phyloP scores from a whole-genome alignment of 2,888 invertebrate species.

The Orthosia incerta region DNA sequence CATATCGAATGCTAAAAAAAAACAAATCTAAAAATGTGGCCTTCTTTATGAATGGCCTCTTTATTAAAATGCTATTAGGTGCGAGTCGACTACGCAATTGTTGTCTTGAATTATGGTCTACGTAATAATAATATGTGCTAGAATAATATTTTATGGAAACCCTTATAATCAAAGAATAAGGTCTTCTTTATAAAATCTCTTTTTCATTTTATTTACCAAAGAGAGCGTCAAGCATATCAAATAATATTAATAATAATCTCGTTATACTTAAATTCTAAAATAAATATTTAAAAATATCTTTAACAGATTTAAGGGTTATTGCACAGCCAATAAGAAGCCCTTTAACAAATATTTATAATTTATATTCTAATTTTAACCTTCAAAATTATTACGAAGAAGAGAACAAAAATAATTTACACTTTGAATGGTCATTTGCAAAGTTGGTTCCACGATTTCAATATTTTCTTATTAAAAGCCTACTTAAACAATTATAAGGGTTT shows the following conservation, averaged over 20 bases:
- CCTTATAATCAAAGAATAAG: not conserved
- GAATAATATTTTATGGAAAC: constrained; percentile 36
- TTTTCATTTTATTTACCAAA: constrained; percentile 19
- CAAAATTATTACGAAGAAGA: not conserved
- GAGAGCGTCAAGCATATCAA: constrained; percentile 18
- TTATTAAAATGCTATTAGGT: constrained; percentile 59
- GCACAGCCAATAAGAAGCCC: not conserved
- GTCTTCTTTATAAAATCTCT: not conserved
- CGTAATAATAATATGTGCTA: constrained; percentile 8
- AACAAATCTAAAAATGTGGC: constrained; percentile 49
- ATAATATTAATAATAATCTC: constrained; percentile 29
- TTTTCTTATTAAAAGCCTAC: not conserved
- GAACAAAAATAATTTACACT: not conserved
- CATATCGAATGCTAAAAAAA: constrained; percentile 51
- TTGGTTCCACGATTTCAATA: not conserved
- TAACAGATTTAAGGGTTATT: not conserved
- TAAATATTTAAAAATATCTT: constrained; percentile 8
- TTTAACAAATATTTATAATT: not conserved
- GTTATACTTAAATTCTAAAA: not conserved
- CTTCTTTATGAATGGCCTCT: constrained; percentile 23
- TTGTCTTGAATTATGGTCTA: constrained; percentile 24
- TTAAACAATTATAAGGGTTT: constrained; percentile 12
- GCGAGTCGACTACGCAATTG: constrained; percentile 29
- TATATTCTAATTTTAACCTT: not conserved
- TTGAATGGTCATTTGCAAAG: not conserved